Evolutionary conservation across 2,113 vertebrate species (phyloP).

Genomic region (Hydropotes inermis): DNA sequence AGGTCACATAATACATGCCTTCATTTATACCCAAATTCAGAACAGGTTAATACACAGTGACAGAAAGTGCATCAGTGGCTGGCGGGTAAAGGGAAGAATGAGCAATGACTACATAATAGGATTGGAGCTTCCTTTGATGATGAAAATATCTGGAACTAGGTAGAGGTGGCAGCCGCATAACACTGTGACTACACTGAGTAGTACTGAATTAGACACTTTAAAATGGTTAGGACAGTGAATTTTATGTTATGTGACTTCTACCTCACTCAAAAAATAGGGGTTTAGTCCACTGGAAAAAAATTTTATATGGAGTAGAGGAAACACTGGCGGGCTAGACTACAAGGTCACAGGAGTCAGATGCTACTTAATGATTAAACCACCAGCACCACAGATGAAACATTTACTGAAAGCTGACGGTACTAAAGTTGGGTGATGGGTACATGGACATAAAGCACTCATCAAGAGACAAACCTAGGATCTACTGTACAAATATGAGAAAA

Average conservation of each 20-base stretch:
- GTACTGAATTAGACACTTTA: not conserved
- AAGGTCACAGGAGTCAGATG: not conserved
- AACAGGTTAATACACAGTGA: not conserved
- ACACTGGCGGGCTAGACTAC: not conserved
- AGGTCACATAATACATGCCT: not conserved
- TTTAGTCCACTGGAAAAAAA: not conserved
- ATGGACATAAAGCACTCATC: not conserved
- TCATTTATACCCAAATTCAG: not conserved
- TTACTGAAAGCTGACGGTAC: not conserved
- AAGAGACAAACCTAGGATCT: not conserved
- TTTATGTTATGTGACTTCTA: not conserved
- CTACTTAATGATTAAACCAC: not conserved
- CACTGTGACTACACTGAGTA: not conserved
- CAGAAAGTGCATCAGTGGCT: not conserved
- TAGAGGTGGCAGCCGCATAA: not conserved
- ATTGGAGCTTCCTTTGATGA: not conserved
- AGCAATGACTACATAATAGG: too few relatives aligned
- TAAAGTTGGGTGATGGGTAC: not conserved
- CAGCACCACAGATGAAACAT: not conserved
- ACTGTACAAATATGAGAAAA: not conserved
- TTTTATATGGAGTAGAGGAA: not conserved
- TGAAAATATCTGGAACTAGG: not conserved
- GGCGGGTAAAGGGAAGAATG: not conserved
- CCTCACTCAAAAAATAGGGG: not conserved
- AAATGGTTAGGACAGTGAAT: not conserved